phyloP scores from a whole-genome alignment of 2,113 vertebrate genomes.

The Halcyon senegalensis region DNA sequence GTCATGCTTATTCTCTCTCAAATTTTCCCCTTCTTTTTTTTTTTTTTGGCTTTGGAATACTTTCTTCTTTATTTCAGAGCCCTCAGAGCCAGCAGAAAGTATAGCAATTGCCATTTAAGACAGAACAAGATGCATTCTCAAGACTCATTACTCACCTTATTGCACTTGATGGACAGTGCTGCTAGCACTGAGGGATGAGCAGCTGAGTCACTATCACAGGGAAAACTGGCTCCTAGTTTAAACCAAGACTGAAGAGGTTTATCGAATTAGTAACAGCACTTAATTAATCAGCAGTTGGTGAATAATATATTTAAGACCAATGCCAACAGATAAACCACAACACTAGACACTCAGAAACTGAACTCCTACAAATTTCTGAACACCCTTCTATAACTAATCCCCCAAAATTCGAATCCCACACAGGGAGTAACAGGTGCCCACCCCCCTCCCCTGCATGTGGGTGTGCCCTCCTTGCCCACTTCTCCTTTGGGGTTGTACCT shows the following conservation, averaged over 20 bases:
- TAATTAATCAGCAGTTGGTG: neutral
- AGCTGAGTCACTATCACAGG: neutral
- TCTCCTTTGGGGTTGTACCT: neutral
- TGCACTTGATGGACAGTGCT: neutral
- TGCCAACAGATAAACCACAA: neutral
- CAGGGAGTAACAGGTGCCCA: neutral
- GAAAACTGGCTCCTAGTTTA: neutral
- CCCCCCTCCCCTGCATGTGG: neutral
- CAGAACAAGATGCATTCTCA: neutral
- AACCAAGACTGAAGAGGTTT: neutral
- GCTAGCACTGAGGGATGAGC: neutral
- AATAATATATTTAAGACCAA: neutral
- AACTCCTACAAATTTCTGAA: neutral
- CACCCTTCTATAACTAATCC: neutral
- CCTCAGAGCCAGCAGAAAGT: neutral
- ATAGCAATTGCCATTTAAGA: neutral
- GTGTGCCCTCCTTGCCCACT: neutral
- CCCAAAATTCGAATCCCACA: neutral
- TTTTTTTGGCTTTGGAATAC: neutral
- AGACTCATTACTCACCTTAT: neutral
- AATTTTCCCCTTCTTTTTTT: rapidly evolving
- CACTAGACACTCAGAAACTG: neutral
- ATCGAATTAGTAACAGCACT: neutral
- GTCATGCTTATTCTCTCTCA: neutral
- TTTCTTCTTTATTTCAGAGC: neutral